Evolutionary conservation across 2,797 vertebrate species (phyloP), one percentile per base, ranked within the genome.

Genomic region (Pogoniulus pusillus): DNA sequence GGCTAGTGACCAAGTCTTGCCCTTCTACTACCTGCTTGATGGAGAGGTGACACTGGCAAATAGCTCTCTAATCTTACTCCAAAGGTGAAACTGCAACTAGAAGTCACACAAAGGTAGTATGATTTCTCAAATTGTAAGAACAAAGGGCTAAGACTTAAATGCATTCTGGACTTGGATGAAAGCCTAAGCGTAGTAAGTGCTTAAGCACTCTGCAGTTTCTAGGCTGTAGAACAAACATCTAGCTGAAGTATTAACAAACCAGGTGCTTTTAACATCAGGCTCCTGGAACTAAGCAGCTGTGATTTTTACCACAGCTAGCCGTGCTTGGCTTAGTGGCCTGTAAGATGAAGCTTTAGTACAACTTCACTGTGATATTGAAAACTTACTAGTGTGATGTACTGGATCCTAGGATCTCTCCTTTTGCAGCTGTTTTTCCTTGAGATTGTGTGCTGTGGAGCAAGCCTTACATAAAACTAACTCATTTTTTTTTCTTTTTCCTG

Each of bases 401-500:
- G 17, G 29, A 35, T 86, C 41, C 7, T 24, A 74, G 19, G 9
- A 39, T 66, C 2, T 68, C 16, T n/a, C 30, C 22, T 82, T 57
- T 85, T 85, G 54, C 58, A 55, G 14, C n/a, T 35, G 16, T 7
- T 91, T 89, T 87, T 87, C 18, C 49, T 69, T 70, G 5, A 84
- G 47, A 23, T 91, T 92, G 57, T 93, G 34, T 77, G 53, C 22
- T 62, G 11, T 88, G 59, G 63, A 87, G 62, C 5, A 81, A 82
- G 43, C 65, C 35, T 26, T 89, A 18, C 3, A 4, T 83, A 78
- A 86, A 93, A 86, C 79, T 96, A 94, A 96, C 32, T 73, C 41
- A 23, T 86, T 93, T 41, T 73, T 66, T 35, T 23, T 86, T 93
- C 96, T 96, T 97, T 95, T 98, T 94, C 94, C 96, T 96, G 94